Percentiles rank a stretch among this genome's conserved stretches.
These are phyloP conservation scores for Drosophila kanapiae DNA, from an alignment of 1,140 invertebrate genomes.

Conservation along the genomic window DNA sequence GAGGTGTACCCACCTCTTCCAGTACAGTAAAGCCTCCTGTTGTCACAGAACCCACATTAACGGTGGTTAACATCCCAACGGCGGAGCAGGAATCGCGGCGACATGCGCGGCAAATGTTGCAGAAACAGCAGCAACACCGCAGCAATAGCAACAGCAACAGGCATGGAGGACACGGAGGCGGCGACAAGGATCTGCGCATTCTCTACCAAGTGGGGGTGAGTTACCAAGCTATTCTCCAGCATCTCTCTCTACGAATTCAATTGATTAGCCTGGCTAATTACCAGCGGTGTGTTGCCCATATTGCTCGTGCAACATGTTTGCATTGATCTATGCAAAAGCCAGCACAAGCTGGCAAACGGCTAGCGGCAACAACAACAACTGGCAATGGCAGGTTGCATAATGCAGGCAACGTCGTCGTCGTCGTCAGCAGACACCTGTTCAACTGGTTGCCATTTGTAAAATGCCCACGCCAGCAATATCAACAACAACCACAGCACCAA, in stretches of 20 bases:
- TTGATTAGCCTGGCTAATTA: slow-evolving; percentile 52
- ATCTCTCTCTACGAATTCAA: slow-evolving; percentile 4
- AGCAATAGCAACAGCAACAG: slow-evolving; percentile 56
- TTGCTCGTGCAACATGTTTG: slow-evolving; percentile 46
- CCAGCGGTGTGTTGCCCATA: slow-evolving; percentile 8
- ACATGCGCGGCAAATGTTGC: slow-evolving; percentile 73
- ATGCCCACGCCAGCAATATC: slow-evolving; percentile 68
- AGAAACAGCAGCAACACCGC: slow-evolving; percentile 52
- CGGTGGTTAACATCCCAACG: slow-evolving; percentile 66
- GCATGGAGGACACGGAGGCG: slow-evolving; percentile 39
- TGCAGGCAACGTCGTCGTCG: slow-evolving; percentile 54
- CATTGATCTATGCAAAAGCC: slow-evolving; percentile 71
- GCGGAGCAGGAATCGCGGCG: slow-evolving; percentile 43
- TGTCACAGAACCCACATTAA: slow-evolving; percentile 24
- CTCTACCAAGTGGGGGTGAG: slow-evolving; percentile 85
- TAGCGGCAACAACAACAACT: slow-evolving; percentile 32
- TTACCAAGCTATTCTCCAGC: slow-evolving; percentile 1
- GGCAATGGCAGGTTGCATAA: slow-evolving; percentile 73
- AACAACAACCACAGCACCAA: slow-evolving; percentile 33
- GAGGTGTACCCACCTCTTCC: neutral
- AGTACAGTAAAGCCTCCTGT: slow-evolving; percentile 33
- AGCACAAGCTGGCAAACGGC: neutral
- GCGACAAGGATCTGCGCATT: slow-evolving; percentile 70
- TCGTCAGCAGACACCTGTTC: slow-evolving; percentile 74
- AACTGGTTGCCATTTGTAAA: slow-evolving; percentile 71